These are phyloP conservation scores for Amphiprion ocellaris DNA, from an alignment of 2,113 vertebrate species.

Conservation along the genomic window DNA sequence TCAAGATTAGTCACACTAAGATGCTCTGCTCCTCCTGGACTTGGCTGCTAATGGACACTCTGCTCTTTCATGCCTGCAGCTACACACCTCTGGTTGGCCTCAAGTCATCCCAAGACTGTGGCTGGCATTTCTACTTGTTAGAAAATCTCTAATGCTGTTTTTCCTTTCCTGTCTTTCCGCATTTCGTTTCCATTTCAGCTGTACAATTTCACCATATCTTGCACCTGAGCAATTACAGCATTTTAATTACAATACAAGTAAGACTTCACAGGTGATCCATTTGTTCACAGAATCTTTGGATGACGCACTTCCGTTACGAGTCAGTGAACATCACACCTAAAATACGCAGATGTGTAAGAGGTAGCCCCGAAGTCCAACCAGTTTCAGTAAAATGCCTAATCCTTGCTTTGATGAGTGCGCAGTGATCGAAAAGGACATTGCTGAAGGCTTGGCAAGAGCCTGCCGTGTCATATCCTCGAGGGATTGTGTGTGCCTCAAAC, in stretches of 20 bases:
- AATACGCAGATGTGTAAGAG: not conserved
- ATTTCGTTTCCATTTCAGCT: not conserved
- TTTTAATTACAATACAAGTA: not conserved
- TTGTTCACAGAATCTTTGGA: slow-evolving; percentile 4
- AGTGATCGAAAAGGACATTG: slow-evolving; percentile 65
- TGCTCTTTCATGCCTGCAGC: slow-evolving; percentile 8
- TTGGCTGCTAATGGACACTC: slow-evolving; percentile 1
- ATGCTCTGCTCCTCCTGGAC: not conserved
- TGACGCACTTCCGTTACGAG: not conserved
- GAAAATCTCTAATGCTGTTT: not conserved
- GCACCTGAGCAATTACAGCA: not conserved
- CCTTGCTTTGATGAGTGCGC: slow-evolving; percentile 63
- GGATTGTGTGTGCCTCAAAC: slow-evolving; percentile 72
- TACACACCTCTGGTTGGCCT: not conserved
- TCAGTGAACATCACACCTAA: not conserved
- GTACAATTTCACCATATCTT: not conserved
- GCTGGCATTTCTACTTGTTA: not conserved
- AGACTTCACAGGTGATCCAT: slow-evolving; percentile 2
- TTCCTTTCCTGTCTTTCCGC: not conserved
- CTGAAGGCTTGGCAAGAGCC: slow-evolving; percentile 53
- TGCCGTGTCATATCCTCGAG: slow-evolving; percentile 64
- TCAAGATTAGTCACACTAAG: slow-evolving; percentile 18
- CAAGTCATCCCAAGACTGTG: slow-evolving; percentile 1
- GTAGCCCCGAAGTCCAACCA: slow-evolving; percentile 12
- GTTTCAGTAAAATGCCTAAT: slow-evolving; percentile 60